A percentile compares a stretch with the other conserved stretches of the same genome.
Conservation (phyloP, 2,797 vertebrate species). For the Crocidura indochinensis region DNA sequence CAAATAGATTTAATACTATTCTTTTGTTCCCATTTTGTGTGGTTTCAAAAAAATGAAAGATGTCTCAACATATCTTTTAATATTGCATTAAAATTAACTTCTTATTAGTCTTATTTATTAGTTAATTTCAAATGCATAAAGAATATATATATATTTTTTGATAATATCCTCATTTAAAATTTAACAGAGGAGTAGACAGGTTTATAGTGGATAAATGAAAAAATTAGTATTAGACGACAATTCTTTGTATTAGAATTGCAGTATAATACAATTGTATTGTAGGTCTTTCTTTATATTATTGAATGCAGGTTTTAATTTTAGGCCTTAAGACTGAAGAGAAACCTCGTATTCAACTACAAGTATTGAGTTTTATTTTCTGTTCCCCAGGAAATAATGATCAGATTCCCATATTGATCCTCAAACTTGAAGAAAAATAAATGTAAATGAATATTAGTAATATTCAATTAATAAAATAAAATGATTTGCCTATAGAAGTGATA, state of each 20-base stretch:
- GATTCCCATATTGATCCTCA: neutral
- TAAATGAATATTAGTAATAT: constrained; percentile 11
- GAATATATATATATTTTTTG: neutral
- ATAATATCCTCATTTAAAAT: constrained; percentile 20
- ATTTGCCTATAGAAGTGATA: neutral
- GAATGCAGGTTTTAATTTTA: neutral
- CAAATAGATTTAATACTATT: neutral
- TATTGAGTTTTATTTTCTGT: neutral
- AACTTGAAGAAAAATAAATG: neutral
- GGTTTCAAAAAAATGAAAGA: constrained; percentile 33
- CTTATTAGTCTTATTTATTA: neutral
- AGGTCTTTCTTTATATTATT: no score
- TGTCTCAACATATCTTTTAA: neutral
- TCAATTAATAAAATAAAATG: neutral
- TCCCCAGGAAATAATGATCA: neutral
- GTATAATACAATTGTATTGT: no score
- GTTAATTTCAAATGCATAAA: neutral
- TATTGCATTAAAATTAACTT: neutral
- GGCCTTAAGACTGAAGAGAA: neutral
- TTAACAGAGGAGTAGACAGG: neutral
- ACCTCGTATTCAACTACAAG: neutral
- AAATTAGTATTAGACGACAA: neutral
- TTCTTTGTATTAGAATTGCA: no score
- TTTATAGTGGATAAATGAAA: neutral
- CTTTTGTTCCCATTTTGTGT: neutral